phyloP scores from a whole-genome alignment of 2,888 invertebrate genomes.

The Leptothorax acervorum region DNA sequence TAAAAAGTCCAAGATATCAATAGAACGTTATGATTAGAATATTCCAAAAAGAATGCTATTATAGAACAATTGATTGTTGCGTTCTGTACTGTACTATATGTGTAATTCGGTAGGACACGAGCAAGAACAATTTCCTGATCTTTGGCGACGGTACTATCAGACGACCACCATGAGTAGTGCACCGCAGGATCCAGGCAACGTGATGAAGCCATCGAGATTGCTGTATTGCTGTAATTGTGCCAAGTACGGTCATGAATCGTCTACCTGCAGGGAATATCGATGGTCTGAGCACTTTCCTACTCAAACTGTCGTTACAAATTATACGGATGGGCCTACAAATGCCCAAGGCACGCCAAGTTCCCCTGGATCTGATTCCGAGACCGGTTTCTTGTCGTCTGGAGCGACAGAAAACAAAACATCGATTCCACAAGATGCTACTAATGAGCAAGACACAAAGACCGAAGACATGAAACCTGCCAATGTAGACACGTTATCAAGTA shows the following conservation, averaged over 20 bases:
- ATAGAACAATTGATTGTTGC: too few species aligned
- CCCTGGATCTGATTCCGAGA: not conserved
- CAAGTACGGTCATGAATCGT: conserved; percentile 83
- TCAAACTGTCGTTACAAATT: conserved; percentile 78
- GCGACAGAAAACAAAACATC: not conserved
- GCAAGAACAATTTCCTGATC: conserved; percentile 89
- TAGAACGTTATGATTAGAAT: too few species aligned
- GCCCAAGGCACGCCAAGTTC: not conserved
- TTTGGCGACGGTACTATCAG: conserved; percentile 92
- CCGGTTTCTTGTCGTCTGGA: not conserved
- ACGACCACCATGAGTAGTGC: conserved; percentile 86
- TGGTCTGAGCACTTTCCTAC: conserved; percentile 82
- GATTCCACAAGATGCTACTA: not conserved
- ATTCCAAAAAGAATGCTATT: too few species aligned
- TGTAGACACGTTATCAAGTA: not conserved
- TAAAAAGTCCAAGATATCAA: too few species aligned
- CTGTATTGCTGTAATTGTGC: conserved; percentile 86
- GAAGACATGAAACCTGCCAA: not conserved
- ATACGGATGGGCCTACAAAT: conserved; percentile 69
- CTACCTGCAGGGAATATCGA: too few species aligned
- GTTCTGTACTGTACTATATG: conserved; percentile 87
- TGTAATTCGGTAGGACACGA: conserved; percentile 90
- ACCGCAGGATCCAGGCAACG: conserved; percentile 71
- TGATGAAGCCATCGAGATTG: conserved; percentile 81
- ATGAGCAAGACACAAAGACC: not conserved